phyloP scores from a whole-genome alignment of 2,888 invertebrate genomes.

The Parnassius orleans region DNA sequence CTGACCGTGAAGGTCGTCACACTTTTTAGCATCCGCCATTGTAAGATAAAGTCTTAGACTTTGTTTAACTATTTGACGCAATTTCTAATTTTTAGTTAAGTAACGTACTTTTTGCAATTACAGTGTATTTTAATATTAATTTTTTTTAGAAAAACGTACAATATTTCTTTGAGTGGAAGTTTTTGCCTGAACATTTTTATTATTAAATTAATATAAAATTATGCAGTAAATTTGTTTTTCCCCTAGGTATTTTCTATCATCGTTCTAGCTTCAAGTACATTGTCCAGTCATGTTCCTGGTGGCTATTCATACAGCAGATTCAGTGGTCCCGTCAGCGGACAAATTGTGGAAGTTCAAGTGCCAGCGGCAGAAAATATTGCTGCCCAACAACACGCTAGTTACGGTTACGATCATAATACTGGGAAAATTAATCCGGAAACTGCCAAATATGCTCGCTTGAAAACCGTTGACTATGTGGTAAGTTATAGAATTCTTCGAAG shows the following conservation, averaged over 20 bases:
- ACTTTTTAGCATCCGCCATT: constrained; percentile 39
- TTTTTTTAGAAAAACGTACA: no score
- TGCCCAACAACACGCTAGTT: constrained; percentile 73
- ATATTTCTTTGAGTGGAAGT: no score
- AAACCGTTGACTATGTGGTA: constrained; percentile 85
- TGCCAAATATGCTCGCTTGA: constrained; percentile 74
- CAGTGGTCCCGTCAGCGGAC: constrained; percentile 87
- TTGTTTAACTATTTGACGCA: constrained; percentile 10
- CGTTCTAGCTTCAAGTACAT: constrained; percentile 46
- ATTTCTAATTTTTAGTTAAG: constrained; percentile 7
- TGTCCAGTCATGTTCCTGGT: constrained; percentile 60
- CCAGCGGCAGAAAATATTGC: constrained; percentile 66
- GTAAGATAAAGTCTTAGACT: constrained; percentile 9
- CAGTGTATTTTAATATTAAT: no score
- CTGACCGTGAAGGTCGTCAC: constrained; percentile 67
- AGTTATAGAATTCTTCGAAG: constrained; percentile 28
- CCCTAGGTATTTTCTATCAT: constrained; percentile 56
- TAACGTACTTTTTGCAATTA: constrained; percentile 5
- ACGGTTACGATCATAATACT: constrained; percentile 72
- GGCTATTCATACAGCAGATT: constrained; percentile 87
- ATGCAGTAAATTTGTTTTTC: constrained; percentile 5
- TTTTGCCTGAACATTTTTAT: no score
- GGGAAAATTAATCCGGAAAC: constrained; percentile 73
- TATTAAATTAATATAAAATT: no score
- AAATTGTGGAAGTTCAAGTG: constrained; percentile 79